phyloP scores from a whole-genome alignment of 2,113 vertebrate genomes.

The Balaenoptera acutorostrata region DNA sequence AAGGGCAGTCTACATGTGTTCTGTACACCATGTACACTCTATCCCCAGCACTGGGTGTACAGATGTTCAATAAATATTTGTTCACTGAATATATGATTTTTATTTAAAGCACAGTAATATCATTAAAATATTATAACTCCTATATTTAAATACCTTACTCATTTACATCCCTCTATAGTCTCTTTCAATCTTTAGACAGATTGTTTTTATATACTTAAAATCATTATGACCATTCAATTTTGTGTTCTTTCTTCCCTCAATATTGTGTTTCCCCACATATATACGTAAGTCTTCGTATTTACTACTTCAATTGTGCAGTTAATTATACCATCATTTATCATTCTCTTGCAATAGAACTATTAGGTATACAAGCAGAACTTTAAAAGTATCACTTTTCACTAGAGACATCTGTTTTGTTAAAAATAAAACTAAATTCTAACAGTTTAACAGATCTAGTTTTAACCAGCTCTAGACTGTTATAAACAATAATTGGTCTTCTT shows the following conservation, averaged over 20 bases:
- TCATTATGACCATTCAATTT: not conserved
- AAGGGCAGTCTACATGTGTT: not conserved
- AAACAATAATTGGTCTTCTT: not conserved
- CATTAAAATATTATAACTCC: not conserved
- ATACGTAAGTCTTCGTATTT: not conserved
- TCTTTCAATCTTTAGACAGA: not conserved
- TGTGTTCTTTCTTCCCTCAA: not conserved
- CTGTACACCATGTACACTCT: not conserved
- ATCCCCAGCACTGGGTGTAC: not conserved
- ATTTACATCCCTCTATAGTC: not conserved
- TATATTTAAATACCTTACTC: not conserved
- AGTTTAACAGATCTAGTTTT: not conserved
- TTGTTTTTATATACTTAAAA: not conserved
- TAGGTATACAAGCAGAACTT: not conserved
- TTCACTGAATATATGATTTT: not conserved
- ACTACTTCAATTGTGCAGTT: not conserved
- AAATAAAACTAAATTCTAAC: slow-evolving; percentile 18
- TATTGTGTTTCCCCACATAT: not conserved
- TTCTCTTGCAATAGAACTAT: not conserved
- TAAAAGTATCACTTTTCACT: slow-evolving; percentile 3
- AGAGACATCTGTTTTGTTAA: not conserved
- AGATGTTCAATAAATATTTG: not conserved
- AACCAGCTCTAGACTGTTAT: not conserved
- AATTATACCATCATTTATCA: not conserved
- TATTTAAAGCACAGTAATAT: not conserved